Percentiles rank a stretch among this genome's conserved stretches.
phyloP scores from a whole-genome alignment of 2,113 vertebrate genomes.

The Gasterosteus nipponicus region DNA sequence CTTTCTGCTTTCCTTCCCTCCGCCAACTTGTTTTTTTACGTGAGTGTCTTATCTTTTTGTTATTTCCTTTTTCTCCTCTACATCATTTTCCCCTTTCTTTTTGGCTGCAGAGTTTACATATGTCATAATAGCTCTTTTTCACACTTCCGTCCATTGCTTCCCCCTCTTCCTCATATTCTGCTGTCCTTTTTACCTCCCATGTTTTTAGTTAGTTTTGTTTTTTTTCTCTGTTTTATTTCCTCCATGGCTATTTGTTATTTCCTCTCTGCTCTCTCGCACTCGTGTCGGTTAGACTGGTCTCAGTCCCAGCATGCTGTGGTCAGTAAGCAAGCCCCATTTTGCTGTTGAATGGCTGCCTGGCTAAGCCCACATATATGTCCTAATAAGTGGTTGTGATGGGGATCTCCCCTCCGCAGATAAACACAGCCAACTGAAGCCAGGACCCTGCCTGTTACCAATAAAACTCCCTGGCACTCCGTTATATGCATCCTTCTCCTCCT shows the following conservation, averaged over 20 bases:
- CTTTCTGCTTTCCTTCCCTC: neutral
- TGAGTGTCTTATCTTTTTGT: neutral
- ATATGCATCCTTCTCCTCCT: conserved; percentile 57
- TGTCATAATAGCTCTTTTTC: neutral
- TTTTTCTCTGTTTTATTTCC: neutral
- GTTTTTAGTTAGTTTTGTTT: neutral
- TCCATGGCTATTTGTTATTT: conserved; percentile 64
- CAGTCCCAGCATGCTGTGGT: conserved; percentile 69
- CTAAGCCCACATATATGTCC: conserved; percentile 72
- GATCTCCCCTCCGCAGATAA: conserved; percentile 74
- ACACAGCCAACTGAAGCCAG: conserved; percentile 66
- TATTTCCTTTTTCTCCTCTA: neutral
- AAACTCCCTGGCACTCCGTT: conserved; percentile 53
- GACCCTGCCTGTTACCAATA: conserved; percentile 67
- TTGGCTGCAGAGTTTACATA: neutral
- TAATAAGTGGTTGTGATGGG: conserved; percentile 78
- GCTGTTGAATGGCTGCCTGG: conserved; percentile 71
- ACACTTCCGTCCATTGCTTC: neutral
- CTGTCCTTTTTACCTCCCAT: neutral
- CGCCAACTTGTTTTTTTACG: neutral
- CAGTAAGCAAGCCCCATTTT: conserved; percentile 66
- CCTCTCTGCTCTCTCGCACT: conserved; percentile 40
- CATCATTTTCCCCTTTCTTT: neutral
- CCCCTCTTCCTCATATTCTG: conserved; percentile 8
- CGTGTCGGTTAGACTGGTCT: conserved; percentile 64